Conservation (phyloP, 2,888 invertebrate genomes). For the Criorhina ranunculi region DNA sequence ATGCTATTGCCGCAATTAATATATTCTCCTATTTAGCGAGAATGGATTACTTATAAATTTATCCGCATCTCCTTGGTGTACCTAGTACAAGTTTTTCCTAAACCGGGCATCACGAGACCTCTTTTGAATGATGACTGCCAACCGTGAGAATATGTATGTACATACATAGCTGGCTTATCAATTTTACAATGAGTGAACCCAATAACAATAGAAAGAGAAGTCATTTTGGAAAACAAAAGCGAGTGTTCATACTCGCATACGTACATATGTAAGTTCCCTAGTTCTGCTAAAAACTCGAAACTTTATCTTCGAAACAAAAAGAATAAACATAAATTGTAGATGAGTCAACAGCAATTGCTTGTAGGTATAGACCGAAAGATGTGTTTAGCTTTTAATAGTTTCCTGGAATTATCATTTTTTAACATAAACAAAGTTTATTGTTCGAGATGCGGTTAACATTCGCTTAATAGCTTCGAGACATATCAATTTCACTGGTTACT, state of each 20-base stretch:
- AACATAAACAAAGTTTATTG: background rate
- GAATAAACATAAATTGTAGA: background rate
- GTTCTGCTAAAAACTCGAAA: conserved; percentile 2
- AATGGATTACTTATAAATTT: too few relatives aligned
- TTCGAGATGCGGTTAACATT: background rate
- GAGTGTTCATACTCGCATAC: too few relatives aligned
- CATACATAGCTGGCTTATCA: too few relatives aligned
- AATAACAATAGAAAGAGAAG: too few relatives aligned
- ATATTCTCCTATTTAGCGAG: too few relatives aligned
- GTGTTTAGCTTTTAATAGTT: conserved; percentile 7
- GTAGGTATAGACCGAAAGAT: background rate
- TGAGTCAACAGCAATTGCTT: background rate
- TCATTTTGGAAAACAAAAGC: too few relatives aligned
- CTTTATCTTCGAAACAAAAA: background rate
- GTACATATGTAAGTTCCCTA: background rate
- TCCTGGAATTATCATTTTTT: background rate
- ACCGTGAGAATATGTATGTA: background rate
- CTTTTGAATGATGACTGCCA: too few relatives aligned
- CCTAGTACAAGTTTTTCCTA: too few relatives aligned
- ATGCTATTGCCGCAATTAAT: too few relatives aligned
- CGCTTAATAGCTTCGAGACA: background rate
- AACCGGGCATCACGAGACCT: too few relatives aligned
- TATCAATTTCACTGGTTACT: background rate
- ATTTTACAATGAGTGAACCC: too few relatives aligned
- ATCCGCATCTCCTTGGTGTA: too few relatives aligned